A percentile compares a stretch with the other conserved stretches of the same genome.
Conservation (phyloP, 2,113 vertebrate genomes). For the Vulpes ferrilata region DNA sequence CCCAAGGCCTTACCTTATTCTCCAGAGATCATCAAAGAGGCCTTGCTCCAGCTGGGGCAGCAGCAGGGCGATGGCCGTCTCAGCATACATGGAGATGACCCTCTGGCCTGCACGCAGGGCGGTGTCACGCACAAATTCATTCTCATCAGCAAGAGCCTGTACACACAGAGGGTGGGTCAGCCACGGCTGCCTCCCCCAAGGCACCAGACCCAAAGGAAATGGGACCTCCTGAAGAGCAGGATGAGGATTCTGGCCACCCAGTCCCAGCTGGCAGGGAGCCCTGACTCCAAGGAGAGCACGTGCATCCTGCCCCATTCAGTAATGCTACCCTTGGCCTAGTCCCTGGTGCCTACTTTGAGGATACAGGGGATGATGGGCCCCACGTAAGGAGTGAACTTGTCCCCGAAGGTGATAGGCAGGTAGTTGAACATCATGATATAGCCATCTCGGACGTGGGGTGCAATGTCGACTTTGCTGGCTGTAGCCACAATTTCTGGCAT, state of each 20-base stretch:
- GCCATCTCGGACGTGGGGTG: slow-evolving; percentile 98
- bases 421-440: slow-evolving; percentile 99
- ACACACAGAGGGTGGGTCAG: neutral
- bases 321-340: neutral
- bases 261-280: neutral
- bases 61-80: slow-evolving; percentile 96
- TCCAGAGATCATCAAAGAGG: slow-evolving; percentile 98
- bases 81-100: slow-evolving; percentile 98
- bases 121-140: slow-evolving; percentile 98
- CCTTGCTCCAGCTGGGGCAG: slow-evolving; percentile 99
- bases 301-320: neutral
- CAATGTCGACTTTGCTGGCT: slow-evolving; percentile 98
- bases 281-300: neutral
- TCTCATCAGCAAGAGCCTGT: slow-evolving; percentile 98
- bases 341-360: slow-evolving; percentile 93
- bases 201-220: neutral
- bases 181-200: neutral
- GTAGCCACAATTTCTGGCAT: slow-evolving; percentile 99
- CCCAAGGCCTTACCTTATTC: slow-evolving; percentile 92
- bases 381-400: slow-evolving; percentile 97
- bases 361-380: slow-evolving; percentile 99
- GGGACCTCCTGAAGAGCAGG: neutral
- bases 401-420: slow-evolving; percentile 98
- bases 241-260: neutral
- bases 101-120: slow-evolving; percentile 96